Percentiles rank a stretch among this genome's conserved stretches.
Evolutionary conservation across 2,888 invertebrate species (phyloP).

Genomic region (Pilophorus perplexus): DNA sequence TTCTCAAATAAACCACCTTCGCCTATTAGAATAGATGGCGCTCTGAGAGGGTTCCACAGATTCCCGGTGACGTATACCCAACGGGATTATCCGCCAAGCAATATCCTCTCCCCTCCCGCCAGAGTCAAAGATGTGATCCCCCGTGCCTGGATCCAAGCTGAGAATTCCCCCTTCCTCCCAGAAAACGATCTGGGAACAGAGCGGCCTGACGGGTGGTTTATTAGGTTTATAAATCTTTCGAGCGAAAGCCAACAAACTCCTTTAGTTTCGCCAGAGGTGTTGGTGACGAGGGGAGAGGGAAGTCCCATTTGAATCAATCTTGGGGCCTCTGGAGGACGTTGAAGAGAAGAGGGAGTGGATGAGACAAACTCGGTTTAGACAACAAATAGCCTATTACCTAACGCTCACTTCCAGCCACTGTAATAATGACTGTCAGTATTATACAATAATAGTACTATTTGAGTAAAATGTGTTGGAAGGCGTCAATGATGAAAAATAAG

Average conservation of each 20-base stretch:
- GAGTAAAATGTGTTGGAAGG: no score
- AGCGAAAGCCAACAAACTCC: conserved; percentile 11
- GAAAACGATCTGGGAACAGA: neutral
- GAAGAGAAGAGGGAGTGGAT: no score
- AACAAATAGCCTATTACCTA: conserved; percentile 24
- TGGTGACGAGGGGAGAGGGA: neutral
- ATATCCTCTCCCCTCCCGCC: conserved; percentile 22
- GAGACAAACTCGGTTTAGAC: neutral
- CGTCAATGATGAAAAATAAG: no score
- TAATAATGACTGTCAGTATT: no score
- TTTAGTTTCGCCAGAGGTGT: neutral
- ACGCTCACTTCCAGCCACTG: conserved; percentile 12
- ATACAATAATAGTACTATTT: no score
- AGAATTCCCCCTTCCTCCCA: no score
- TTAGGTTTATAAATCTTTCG: conserved; percentile 29
- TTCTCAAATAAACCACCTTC: conserved; percentile 28
- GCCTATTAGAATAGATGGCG: conserved; percentile 33
- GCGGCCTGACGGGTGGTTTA: conserved; percentile 20
- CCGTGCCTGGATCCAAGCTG: no score
- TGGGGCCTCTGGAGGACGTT: neutral
- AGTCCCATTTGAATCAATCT: conserved; percentile 31
- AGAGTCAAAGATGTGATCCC: no score
- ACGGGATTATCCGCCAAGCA: conserved; percentile 33
- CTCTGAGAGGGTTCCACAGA: neutral
- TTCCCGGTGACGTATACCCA: conserved; percentile 22